These are phyloP conservation scores for Conopomorpha cramerella DNA, from an alignment of 1,140 invertebrate species.

Conservation along the genomic window DNA sequence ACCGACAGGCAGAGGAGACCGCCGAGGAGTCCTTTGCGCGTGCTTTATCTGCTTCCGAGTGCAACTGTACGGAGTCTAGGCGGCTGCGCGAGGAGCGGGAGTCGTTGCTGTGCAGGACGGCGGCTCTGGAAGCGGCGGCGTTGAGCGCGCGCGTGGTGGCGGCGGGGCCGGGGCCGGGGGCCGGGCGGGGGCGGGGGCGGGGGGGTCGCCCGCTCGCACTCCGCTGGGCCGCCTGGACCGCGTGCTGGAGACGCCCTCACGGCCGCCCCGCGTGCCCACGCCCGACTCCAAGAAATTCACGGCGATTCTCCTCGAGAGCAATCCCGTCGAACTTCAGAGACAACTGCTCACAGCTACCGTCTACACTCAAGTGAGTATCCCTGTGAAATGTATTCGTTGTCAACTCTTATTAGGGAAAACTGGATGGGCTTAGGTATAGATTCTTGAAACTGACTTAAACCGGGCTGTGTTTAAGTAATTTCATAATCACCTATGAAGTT, in stretches of 20 bases:
- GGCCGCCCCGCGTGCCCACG: slow-evolving; percentile 57
- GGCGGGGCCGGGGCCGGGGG: slow-evolving; percentile 52
- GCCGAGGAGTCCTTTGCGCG: slow-evolving; percentile 55
- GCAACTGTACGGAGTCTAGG: slow-evolving; percentile 33
- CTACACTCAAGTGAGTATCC: slow-evolving; percentile 75
- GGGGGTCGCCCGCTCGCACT: slow-evolving; percentile 7
- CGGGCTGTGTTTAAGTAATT: slow-evolving; percentile 4
- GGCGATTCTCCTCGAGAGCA: slow-evolving; percentile 80
- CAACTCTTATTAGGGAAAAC: no score
- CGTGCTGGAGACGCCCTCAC: slow-evolving; percentile 56
- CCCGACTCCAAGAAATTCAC: slow-evolving; percentile 74
- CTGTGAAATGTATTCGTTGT: no score
- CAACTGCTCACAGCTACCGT: slow-evolving; percentile 82
- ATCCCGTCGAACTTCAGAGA: slow-evolving; percentile 79
- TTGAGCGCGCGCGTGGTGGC: slow-evolving; percentile 14
- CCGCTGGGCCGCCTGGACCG: slow-evolving; percentile 57
- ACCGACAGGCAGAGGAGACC: slow-evolving; percentile 41
- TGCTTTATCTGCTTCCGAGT: slow-evolving; percentile 44
- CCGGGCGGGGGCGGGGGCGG: slow-evolving; percentile 12
- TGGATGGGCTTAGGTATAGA: no score
- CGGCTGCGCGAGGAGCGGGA: slow-evolving; percentile 73
- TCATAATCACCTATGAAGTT: no score
- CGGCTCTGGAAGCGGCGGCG: slow-evolving; percentile 74
- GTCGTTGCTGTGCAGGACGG: slow-evolving; percentile 68
- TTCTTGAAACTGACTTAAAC: no score